Evolutionary conservation across 2,113 vertebrate species (phyloP).

Genomic region (Rhadina sibilatrix): DNA sequence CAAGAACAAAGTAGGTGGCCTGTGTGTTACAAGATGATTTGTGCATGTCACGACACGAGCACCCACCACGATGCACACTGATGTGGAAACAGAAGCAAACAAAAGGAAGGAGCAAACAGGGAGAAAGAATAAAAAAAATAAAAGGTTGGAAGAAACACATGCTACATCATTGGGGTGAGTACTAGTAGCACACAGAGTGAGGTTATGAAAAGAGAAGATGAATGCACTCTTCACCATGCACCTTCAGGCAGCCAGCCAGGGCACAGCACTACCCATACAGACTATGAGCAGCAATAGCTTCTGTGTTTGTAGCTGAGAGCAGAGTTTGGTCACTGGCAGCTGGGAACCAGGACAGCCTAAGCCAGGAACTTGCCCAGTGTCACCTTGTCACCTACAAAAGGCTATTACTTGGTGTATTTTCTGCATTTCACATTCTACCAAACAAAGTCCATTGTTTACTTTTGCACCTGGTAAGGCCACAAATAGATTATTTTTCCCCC

Average conservation of each 20-base stretch:
- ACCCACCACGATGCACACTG: background rate
- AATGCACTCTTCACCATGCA: rapidly evolving
- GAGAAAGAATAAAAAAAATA: background rate
- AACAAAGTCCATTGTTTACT: background rate
- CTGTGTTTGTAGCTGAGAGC: background rate
- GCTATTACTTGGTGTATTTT: background rate
- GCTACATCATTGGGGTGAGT: background rate
- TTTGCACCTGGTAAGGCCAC: background rate
- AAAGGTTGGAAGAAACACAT: background rate
- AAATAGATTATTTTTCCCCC: background rate
- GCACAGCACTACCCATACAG: background rate
- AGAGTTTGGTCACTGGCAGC: background rate
- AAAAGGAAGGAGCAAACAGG: background rate
- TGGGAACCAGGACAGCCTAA: background rate
- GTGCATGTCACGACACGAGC: rapidly evolving
- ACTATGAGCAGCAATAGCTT: background rate
- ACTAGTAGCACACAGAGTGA: background rate
- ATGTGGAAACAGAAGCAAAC: background rate
- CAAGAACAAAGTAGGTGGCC: background rate
- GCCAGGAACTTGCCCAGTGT: background rate
- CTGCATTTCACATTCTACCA: background rate
- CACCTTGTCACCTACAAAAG: background rate
- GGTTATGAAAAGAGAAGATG: background rate
- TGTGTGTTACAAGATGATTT: background rate
- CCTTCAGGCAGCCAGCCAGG: background rate